Evolutionary conservation across 2,113 vertebrate genomes (phyloP), one percentile per base, ranked within the genome.

Genomic region (Cephalopterus ornatus): DNA sequence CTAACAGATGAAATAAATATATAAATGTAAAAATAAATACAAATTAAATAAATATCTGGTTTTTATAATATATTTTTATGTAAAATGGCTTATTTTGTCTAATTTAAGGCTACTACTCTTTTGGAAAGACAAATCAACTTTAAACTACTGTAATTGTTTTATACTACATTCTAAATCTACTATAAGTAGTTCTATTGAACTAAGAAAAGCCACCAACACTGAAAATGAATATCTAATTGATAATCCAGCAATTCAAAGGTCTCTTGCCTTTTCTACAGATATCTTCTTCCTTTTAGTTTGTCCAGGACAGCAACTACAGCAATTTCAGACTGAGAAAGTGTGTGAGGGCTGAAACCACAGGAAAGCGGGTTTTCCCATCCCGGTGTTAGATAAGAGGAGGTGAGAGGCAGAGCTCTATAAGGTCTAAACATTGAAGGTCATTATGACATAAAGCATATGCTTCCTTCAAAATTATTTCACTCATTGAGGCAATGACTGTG

Each of bases 391-490:
- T 59, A n/a, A 77, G 41, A 5, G n/a, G 37, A 78, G 37, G 37
- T 72, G 62, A 76, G 62, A 89, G 12, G 19, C 53, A 88, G 75
- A 53, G 22, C 61, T 46, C 75, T 50, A 5, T 39, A 35, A 82
- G 5, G 32, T 37, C 35, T 62, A 66, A 77, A 50, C 14, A 77
- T 83, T 30, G 14, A 74, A 93, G 47, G 28, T 63, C 28, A 58
- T 0, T 0, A n/a, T 70, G 37, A 30, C 1, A 4, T 52, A 90
- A 76, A 85, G 41, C n/a, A 46, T 14, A 33, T 15, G 5, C 5
- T 76, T 76, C 22, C 7, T 85, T 73, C 47, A 65, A 56, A 62
- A 47, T 32, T n/a, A 14, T 44, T 90, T 52, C 44, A 72, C 58
- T 52, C 4, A n/a, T 19, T 70, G 47, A 75, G 14, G 23, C 49